Evolutionary conservation across 2,888 invertebrate genomes (phyloP).

Genomic region (Nephrotoma appendiculata): DNA sequence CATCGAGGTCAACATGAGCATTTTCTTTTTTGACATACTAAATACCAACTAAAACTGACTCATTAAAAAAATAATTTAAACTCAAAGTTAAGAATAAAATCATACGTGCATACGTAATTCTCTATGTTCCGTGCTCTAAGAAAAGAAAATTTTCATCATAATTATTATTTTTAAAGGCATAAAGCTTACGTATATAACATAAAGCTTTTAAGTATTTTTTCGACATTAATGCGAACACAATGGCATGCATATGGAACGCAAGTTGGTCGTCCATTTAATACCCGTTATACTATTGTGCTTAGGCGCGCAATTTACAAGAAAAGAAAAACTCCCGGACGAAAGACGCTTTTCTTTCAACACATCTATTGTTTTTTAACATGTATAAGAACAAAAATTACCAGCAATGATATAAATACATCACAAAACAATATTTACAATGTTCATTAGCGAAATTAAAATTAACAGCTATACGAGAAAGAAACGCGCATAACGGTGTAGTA

Average conservation of each 20-base stretch:
- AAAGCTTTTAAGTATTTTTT: no score
- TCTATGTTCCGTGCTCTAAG: no score
- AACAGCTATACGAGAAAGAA: not conserved
- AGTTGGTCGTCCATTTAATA: not conserved
- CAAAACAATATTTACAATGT: not conserved
- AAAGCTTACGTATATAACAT: no score
- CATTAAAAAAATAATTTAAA: no score
- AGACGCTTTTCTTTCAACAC: not conserved
- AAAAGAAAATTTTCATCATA: no score
- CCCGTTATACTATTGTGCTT: not conserved
- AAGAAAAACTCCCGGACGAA: no score
- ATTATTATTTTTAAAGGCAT: no score
- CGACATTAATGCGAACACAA: not conserved
- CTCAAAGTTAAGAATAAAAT: no score
- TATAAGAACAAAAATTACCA: not conserved
- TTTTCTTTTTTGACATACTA: not conserved
- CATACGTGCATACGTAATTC: no score
- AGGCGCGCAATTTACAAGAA: not conserved
- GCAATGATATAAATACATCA: not conserved
- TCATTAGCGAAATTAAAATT: not conserved
- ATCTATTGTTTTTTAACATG: not conserved
- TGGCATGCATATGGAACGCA: not conserved
- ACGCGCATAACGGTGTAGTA: no score
- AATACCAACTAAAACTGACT: not conserved
- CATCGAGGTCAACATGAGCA: no score